These are phyloP conservation scores for Caenorhabditis imperialis DNA, from an alignment of 2,888 invertebrate genomes.

Conservation along the genomic window DNA sequence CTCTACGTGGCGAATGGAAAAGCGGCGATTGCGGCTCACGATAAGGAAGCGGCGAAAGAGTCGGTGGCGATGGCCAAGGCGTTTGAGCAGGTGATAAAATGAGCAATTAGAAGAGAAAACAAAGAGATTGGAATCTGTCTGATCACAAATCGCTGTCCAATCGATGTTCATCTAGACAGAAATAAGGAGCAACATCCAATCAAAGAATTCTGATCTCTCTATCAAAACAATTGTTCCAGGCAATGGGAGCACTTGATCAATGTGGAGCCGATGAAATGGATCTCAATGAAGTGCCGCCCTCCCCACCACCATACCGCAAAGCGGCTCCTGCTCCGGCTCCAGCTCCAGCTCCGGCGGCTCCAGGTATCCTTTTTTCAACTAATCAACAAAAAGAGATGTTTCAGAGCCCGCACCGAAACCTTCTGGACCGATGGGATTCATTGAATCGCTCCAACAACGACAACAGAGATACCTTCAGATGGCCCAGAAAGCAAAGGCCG, in stretches of 20 bases:
- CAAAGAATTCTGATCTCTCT: too few relatives aligned
- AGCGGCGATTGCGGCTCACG: slow-evolving; percentile 62
- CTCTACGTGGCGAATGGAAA: slow-evolving; percentile 64
- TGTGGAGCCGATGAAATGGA: slow-evolving; percentile 68
- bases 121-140: too few relatives aligned
- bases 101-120: too few relatives aligned
- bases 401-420: slow-evolving; percentile 16
- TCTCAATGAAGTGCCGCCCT: slow-evolving; percentile 70
- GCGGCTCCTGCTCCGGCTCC: slow-evolving; percentile 4
- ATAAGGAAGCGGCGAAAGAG: slow-evolving; percentile 65
- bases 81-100: slow-evolving; percentile 73
- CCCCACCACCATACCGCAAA: slow-evolving; percentile 69
- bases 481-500: slow-evolving; percentile 63
- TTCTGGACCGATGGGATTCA: slow-evolving; percentile 18
- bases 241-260: slow-evolving; percentile 58
- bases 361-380: too few relatives aligned
- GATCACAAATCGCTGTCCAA: too few relatives aligned
- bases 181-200: too few relatives aligned
- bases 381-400: too few relatives aligned
- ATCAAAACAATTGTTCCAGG: too few relatives aligned
- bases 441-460: slow-evolving; percentile 63
- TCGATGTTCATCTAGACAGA: too few relatives aligned
- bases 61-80: slow-evolving; percentile 64
- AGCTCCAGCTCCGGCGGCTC: slow-evolving; percentile 11
- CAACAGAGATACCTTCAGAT: slow-evolving; percentile 60